Evolutionary conservation across 2,797 vertebrate genomes (phyloP).

Genomic region (Brachymystax lenok): DNA sequence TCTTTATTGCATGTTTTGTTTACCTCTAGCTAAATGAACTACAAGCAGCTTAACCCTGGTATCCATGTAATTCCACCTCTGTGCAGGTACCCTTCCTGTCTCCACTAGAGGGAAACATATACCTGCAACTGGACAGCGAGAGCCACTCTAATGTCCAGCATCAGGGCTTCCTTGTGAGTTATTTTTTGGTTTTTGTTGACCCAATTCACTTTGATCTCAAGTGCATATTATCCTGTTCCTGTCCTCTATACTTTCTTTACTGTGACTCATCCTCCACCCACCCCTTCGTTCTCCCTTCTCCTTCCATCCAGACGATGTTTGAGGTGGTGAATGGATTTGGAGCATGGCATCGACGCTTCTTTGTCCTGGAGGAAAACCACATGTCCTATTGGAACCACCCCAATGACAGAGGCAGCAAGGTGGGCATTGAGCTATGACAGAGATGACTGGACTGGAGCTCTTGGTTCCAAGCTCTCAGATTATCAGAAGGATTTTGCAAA

Average conservation of each 20-base stretch:
- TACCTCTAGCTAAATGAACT: not conserved
- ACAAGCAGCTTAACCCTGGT: not conserved
- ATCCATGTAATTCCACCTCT: not conserved
- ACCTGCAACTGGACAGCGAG: conserved; percentile 71
- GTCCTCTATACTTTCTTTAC: not conserved
- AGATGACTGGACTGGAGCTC: too few relatives aligned
- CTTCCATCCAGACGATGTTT: conserved; percentile 75
- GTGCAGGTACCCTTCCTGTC: conserved; percentile 83
- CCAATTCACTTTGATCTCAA: not conserved
- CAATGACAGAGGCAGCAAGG: conserved; percentile 76
- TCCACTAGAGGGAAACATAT: conserved; percentile 81
- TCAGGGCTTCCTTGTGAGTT: conserved; percentile 80
- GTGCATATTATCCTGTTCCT: not conserved
- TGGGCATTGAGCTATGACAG: conserved; percentile 24
- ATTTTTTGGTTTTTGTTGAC: not conserved
- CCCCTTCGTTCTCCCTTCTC: not conserved
- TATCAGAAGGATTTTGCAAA: too few relatives aligned
- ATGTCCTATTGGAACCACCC: conserved; percentile 80
- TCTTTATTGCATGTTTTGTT: conserved; percentile 2
- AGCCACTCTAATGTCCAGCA: conserved; percentile 74
- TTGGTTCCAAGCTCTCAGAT: too few relatives aligned
- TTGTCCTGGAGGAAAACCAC: conserved; percentile 65
- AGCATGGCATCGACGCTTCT: conserved; percentile 79
- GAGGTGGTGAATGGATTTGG: conserved; percentile 77
- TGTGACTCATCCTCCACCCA: not conserved